Evolutionary conservation across 2,888 invertebrate species (phyloP).

Genomic region (Melieria picta): DNA sequence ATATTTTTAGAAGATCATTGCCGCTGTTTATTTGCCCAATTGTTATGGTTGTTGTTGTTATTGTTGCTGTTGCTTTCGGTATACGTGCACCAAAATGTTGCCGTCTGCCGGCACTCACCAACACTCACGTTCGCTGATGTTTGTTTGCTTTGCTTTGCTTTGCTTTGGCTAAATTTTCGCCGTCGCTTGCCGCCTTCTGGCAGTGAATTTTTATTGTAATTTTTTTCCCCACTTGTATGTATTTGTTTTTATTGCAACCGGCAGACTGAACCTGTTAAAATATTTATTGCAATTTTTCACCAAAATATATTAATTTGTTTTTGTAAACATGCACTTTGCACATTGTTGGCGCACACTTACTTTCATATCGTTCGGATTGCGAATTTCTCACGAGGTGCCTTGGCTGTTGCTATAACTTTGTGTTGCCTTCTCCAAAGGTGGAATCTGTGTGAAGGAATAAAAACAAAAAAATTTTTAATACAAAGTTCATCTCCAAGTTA

Average conservation of each 20-base stretch:
- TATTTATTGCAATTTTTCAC: neutral
- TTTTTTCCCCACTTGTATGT: neutral
- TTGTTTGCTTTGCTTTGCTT: neutral
- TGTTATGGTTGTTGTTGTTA: neutral
- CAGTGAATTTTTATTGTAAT: neutral
- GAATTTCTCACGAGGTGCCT: too few species aligned
- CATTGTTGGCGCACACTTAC: too few species aligned
- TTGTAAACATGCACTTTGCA: too few species aligned
- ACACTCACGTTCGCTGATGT: neutral
- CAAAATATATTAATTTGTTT: neutral
- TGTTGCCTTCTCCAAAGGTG: neutral
- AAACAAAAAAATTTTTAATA: neutral
- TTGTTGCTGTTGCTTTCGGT: neutral
- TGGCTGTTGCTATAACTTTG: too few species aligned
- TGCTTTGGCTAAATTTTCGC: neutral
- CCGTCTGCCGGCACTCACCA: too few species aligned
- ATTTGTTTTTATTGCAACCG: neutral
- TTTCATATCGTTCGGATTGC: too few species aligned
- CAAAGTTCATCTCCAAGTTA: too few species aligned
- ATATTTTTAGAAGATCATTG: constrained; percentile 34
- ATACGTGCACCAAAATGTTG: neutral
- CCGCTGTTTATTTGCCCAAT: constrained; percentile 14
- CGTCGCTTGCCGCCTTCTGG: neutral
- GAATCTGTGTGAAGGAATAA: neutral
- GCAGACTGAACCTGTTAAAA: neutral